Evolutionary conservation across 2,797 vertebrate species (phyloP).

Genomic region (Apodemus agrarius): DNA sequence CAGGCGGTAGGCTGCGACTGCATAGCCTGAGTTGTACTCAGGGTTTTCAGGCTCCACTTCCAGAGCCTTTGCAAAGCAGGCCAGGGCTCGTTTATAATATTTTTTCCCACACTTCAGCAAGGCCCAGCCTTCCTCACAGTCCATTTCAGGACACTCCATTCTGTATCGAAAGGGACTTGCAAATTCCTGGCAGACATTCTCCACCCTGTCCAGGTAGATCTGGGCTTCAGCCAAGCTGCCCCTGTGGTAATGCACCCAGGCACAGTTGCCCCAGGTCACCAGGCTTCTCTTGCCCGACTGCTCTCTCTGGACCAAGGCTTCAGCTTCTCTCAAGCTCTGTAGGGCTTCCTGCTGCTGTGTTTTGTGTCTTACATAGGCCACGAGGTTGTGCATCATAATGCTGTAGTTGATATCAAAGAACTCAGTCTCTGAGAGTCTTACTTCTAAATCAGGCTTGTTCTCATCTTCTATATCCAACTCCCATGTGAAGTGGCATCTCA

Average conservation of each 20-base stretch:
- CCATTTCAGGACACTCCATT: slow-evolving; percentile 83
- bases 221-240: slow-evolving; percentile 81
- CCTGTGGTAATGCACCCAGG: slow-evolving; percentile 89
- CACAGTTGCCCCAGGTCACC: slow-evolving; percentile 79
- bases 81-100: slow-evolving; percentile 85
- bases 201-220: slow-evolving; percentile 86
- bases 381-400: slow-evolving; percentile 80
- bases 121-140: slow-evolving; percentile 89
- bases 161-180: slow-evolving; percentile 22
- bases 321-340: slow-evolving; percentile 84
- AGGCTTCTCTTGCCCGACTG: slow-evolving; percentile 81
- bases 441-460: slow-evolving; percentile 82
- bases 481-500: slow-evolving; percentile 89
- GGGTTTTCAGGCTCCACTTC: slow-evolving; percentile 85
- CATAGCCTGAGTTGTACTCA: slow-evolving; percentile 88
- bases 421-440: slow-evolving; percentile 75
- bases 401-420: slow-evolving; percentile 64
- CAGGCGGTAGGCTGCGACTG: slow-evolving; percentile 83
- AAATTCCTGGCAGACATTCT: slow-evolving; percentile 73
- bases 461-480: slow-evolving; percentile 84
- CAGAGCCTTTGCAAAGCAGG: slow-evolving; percentile 89
- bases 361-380: slow-evolving; percentile 86
- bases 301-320: slow-evolving; percentile 73
- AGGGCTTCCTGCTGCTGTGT: slow-evolving; percentile 85
- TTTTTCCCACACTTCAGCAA: slow-evolving; percentile 85